A percentile compares a stretch with the other conserved stretches of the same genome.
These are phyloP conservation scores for Cryptocephalus primarius DNA, from an alignment of 2,888 invertebrate species.

Conservation along the genomic window DNA sequence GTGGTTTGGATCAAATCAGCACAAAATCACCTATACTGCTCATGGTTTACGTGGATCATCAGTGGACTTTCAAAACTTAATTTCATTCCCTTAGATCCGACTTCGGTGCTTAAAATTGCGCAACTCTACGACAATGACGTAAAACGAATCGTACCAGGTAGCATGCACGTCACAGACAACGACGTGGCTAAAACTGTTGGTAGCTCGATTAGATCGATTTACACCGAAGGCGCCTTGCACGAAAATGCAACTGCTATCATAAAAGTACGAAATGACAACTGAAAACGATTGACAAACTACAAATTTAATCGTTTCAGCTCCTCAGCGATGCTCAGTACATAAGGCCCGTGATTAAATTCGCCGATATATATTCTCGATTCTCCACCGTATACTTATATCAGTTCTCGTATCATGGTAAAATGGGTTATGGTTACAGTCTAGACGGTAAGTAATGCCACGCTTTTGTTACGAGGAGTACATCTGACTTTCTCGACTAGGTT, in stretches of 20 bases:
- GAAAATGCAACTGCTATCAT: not conserved
- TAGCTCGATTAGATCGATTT: not conserved
- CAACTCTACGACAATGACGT: not conserved
- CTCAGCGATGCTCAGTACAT: slow-evolving; percentile 12
- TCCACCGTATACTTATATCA: slow-evolving; percentile 12
- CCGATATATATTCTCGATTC: slow-evolving; percentile 10
- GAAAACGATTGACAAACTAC: not conserved
- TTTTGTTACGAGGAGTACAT: not conserved
- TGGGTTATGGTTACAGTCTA: not conserved
- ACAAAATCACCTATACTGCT: no score
- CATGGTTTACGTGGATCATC: no score
- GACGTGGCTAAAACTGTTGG: not conserved
- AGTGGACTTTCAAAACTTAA: no score
- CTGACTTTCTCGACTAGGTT: not conserved
- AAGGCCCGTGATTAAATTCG: slow-evolving; percentile 10
- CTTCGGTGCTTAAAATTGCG: no score
- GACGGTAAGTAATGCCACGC: not conserved
- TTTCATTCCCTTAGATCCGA: no score
- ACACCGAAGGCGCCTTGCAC: not conserved
- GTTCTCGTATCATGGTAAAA: slow-evolving; percentile 11
- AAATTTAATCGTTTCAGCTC: slow-evolving; percentile 4
- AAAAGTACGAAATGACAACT: not conserved
- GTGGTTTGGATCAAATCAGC: no score
- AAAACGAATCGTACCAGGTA: not conserved
- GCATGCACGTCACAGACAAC: not conserved